Evolutionary conservation across 2,797 vertebrate species (phyloP).

Genomic region (Sarcophilus harrisii): DNA sequence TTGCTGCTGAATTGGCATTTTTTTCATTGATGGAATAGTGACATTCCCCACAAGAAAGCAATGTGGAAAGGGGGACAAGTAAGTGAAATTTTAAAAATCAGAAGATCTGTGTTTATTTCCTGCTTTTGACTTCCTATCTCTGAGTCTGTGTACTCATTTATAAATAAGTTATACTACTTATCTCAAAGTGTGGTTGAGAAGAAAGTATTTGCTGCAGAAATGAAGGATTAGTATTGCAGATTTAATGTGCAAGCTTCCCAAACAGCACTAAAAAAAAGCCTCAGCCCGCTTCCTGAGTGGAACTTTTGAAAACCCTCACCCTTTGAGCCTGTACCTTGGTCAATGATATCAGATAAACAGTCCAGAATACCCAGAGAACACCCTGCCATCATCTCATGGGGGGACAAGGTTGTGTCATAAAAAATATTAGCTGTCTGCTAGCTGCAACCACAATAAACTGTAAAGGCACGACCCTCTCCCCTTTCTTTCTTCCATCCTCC

Average conservation of each 20-base stretch:
- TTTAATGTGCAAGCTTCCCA: not conserved
- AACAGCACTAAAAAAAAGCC: not conserved
- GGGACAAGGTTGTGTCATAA: constrained; percentile 1
- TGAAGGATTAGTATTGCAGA: not conserved
- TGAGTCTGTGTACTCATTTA: not conserved
- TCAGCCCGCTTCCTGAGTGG: not conserved
- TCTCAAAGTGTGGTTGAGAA: not conserved
- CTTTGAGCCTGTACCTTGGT: constrained; percentile 22
- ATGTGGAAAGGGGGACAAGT: not conserved
- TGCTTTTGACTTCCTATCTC: not conserved
- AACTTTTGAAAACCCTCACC: not conserved
- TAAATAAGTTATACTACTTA: not conserved
- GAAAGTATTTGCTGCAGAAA: not conserved
- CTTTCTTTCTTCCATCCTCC: not conserved
- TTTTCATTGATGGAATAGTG: not conserved
- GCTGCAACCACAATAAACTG: constrained; percentile 14
- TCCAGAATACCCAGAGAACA: constrained; percentile 19
- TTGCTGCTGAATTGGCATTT: not conserved
- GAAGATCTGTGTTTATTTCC: not conserved
- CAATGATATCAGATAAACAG: constrained; percentile 28
- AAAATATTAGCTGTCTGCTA: constrained; percentile 58
- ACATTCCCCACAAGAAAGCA: not conserved
- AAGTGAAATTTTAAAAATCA: not conserved
- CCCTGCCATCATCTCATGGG: not conserved
- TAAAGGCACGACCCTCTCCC: constrained; percentile 58